A percentile compares a stretch with the other conserved stretches of the same genome.
These are phyloP conservation scores for Daubentonia madagascariensis DNA, from an alignment of 2,113 vertebrate species.

Conservation along the genomic window DNA sequence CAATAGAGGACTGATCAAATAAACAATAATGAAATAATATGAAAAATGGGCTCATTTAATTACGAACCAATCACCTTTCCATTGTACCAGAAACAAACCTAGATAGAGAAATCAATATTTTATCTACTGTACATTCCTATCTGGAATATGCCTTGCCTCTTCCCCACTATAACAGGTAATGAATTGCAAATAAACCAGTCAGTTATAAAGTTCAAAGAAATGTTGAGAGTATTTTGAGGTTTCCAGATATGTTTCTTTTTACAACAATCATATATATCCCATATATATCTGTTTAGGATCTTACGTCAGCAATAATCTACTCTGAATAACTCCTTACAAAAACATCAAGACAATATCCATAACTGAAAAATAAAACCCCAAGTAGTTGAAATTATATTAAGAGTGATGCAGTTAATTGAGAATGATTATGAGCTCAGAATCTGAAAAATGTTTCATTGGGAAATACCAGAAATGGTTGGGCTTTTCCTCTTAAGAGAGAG, in stretches of 20 bases:
- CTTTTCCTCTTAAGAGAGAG: background rate
- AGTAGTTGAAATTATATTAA: background rate
- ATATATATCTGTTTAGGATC: background rate
- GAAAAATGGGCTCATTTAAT: background rate
- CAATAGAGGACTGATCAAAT: background rate
- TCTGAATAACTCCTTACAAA: background rate
- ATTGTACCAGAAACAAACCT: background rate
- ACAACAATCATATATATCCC: background rate
- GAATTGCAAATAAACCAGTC: background rate
- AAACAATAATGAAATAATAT: background rate
- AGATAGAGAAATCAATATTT: background rate
- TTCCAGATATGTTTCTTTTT: background rate
- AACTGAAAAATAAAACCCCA: background rate
- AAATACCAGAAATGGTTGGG: background rate
- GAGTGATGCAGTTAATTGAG: background rate
- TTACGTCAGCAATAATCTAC: background rate
- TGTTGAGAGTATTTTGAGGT: background rate
- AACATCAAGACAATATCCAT: background rate
- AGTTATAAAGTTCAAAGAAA: slow-evolving; percentile 4
- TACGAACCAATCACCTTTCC: background rate
- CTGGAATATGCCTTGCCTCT: background rate
- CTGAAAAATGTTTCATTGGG: background rate
- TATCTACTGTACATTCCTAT: background rate
- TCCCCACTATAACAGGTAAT: background rate
- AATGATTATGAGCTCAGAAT: background rate